phyloP scores from a whole-genome alignment of 2,113 vertebrate species.

The Peromyscus leucopus region DNA sequence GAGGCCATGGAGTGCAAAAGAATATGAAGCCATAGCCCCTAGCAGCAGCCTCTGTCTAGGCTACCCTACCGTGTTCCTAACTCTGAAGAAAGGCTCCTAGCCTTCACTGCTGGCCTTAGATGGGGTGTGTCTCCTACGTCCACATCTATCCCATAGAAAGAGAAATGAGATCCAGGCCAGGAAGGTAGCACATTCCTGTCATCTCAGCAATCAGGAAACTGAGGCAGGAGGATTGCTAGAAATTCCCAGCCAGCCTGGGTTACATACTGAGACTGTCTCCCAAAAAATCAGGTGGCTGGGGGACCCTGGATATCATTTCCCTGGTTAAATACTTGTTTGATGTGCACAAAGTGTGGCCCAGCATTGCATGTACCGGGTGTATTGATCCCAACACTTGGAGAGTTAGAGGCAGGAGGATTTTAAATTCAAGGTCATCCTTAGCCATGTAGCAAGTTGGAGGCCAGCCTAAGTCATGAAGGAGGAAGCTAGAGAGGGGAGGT shows the following conservation, averaged over 20 bases:
- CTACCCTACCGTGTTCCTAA: not conserved
- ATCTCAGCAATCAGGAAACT: not conserved
- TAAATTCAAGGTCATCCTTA: not conserved
- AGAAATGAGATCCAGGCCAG: not conserved
- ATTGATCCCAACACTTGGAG: not conserved
- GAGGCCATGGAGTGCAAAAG: not conserved
- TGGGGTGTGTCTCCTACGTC: not conserved
- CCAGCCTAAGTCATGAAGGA: not conserved
- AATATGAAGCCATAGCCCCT: not conserved
- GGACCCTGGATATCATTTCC: not conserved
- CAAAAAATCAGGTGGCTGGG: too few relatives aligned
- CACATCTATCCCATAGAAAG: not conserved
- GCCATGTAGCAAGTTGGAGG: not conserved
- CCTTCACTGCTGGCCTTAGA: rapidly evolving
- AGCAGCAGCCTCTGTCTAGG: not conserved
- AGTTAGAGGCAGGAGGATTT: not conserved
- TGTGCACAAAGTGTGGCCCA: not conserved
- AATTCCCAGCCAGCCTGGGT: too few relatives aligned
- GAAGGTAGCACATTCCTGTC: not conserved
- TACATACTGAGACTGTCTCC: not conserved
- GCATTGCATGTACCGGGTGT: not conserved
- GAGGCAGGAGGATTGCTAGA: not conserved
- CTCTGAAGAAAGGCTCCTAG: too few relatives aligned
- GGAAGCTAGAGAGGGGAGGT: too few relatives aligned
- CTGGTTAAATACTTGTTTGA: not conserved